Evolutionary conservation across 2,797 vertebrate species (phyloP).

Genomic region (Lacerta viridis): DNA sequence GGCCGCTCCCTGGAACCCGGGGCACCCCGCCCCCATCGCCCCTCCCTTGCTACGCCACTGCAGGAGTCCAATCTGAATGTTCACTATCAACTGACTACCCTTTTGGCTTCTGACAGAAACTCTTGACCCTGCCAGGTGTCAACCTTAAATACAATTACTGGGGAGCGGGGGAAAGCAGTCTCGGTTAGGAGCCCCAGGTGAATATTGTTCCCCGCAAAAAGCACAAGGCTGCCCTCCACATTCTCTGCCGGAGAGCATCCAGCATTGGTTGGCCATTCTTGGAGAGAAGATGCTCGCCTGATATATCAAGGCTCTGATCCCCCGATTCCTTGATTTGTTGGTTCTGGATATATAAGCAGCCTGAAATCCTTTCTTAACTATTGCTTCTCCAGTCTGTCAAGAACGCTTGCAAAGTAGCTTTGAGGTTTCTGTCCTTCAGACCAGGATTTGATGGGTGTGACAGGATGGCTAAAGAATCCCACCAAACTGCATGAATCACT

Average conservation of each 20-base stretch:
- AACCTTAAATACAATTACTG: too few relatives aligned
- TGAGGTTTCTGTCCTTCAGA: conserved; percentile 3
- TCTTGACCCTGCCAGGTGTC: too few relatives aligned
- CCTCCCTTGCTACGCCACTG: too few relatives aligned
- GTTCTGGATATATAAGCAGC: not conserved
- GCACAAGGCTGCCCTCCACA: too few relatives aligned
- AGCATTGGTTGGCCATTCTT: not conserved
- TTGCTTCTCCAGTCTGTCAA: not conserved
- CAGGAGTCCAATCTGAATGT: too few relatives aligned
- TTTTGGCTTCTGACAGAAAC: too few relatives aligned
- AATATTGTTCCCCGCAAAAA: too few relatives aligned
- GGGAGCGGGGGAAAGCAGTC: too few relatives aligned
- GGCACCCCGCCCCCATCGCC: too few relatives aligned
- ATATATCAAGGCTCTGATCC: not conserved
- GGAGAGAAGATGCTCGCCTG: not conserved
- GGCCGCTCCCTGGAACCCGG: too few relatives aligned
- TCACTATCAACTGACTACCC: too few relatives aligned
- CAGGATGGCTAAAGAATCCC: not conserved
- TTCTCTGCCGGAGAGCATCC: not conserved
- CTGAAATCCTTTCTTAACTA: not conserved
- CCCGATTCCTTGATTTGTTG: not conserved
- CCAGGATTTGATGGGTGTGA: not conserved
- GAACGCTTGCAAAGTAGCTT: not conserved
- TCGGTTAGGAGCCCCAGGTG: too few relatives aligned
- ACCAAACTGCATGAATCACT: conserved; percentile 20